Evolutionary conservation across 2,888 invertebrate genomes (phyloP), one percentile per base, ranked within the genome.

Genomic region (Zootermopsis nevadensis): DNA sequence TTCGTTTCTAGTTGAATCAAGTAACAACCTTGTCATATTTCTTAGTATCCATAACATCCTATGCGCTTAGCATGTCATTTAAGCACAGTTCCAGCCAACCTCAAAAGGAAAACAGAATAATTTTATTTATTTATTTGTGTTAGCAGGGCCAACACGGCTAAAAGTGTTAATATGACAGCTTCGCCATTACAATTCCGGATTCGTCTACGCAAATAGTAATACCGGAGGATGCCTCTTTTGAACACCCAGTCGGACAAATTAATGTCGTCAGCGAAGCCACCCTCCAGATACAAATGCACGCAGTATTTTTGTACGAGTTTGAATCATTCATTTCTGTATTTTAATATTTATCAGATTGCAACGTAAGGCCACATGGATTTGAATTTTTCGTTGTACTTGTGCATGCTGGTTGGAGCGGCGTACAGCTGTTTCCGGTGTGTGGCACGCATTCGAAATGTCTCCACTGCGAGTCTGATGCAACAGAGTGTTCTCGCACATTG

Each of bases 371-470:
- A 53, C 53, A 53, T 53, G 24, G 53, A 53, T 53, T 53, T 3
- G 15, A 53, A 53, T 6, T 53, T 53, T 6, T 53, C 19, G 7
- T 53, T 53, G 53, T 53, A 53, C 8, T 24, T 15, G 53, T 53
- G 74, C 74, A 74, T 38, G 74, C 35, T 33, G 74, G 74, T 35
- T 74, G 74, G 74, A 24, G 24, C 74, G 74, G 22, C 38, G 74
- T 35, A 74, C 74, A 74, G 74, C 74, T 74, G 74, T 74, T 74
- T 74, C 74, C 74, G 74, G 74, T 74, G 38, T 74, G 74, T 35
- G 38, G 35, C 74, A 74, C 74, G 74, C 74, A 38, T 74, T 74
- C 74, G 74, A 74, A 74, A 74, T 74, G 74, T 74, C 74, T 35
- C n/a, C 74, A 53, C 53, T 53, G n/a, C n/a, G n/a, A n/a, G n/a